Evolutionary conservation across 2,113 vertebrate species (phyloP).

Genomic region (Peromyscus leucopus): DNA sequence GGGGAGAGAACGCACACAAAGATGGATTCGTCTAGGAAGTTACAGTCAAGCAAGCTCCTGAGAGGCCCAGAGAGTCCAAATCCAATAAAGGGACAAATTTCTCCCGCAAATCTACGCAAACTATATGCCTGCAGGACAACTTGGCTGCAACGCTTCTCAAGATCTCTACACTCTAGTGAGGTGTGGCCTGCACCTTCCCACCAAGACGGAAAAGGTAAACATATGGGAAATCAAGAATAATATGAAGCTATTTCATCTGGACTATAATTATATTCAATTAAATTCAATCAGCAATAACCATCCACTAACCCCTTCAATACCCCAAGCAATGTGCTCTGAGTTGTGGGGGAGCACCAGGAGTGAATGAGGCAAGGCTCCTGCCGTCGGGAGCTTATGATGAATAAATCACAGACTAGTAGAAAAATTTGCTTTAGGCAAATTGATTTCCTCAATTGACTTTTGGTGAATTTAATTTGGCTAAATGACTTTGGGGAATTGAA

Average conservation of each 20-base stretch:
- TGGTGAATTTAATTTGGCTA: slow-evolving; percentile 79
- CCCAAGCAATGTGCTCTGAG: slow-evolving; percentile 14
- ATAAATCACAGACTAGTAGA: slow-evolving; percentile 73
- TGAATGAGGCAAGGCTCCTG: slow-evolving; percentile 54
- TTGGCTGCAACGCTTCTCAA: neutral
- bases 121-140: neutral
- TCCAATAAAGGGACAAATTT: slow-evolving; percentile 74
- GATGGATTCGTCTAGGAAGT: slow-evolving; percentile 79
- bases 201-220: slow-evolving; percentile 45
- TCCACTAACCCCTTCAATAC: slow-evolving; percentile 42
- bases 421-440: slow-evolving; percentile 75
- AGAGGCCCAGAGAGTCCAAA: slow-evolving; percentile 65
- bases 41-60: slow-evolving; percentile 76
- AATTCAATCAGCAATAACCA: slow-evolving; percentile 68
- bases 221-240: slow-evolving; percentile 47
- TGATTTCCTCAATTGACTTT: slow-evolving; percentile 76
- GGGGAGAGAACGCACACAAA: slow-evolving; percentile 83
- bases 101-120: slow-evolving; percentile 48
- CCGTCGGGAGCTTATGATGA: slow-evolving; percentile 64
- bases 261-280: slow-evolving; percentile 67
- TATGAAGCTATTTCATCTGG: slow-evolving; percentile 63
- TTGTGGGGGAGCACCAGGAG: neutral
- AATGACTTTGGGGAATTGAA: slow-evolving; percentile 72
- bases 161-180: neutral
- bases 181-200: slow-evolving; percentile 31